A percentile compares a stretch with the other conserved stretches of the same genome.
Evolutionary conservation across 23 tunicate genomes (phyloP).

Genomic region (Trididemnum clinides): DNA sequence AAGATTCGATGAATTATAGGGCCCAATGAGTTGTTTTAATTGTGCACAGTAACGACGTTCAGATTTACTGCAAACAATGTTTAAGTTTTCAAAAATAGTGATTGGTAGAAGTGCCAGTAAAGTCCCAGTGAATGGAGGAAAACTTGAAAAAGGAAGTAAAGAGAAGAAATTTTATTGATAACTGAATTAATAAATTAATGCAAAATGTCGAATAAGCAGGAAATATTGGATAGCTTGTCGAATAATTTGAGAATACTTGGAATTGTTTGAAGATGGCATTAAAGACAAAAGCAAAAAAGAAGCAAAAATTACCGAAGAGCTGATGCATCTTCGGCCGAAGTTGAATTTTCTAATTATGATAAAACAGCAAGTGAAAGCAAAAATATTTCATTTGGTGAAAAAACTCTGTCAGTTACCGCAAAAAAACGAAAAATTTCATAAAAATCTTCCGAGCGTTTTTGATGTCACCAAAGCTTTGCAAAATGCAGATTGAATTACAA

Average conservation of each 20-base stretch:
- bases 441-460: background rate
- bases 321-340: background rate
- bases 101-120: too few relatives aligned
- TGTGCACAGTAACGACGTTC: too few relatives aligned
- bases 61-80: background rate
- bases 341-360: background rate
- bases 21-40: too few relatives aligned
- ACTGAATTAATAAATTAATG: background rate
- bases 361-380: background rate
- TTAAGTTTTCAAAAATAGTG: background rate
- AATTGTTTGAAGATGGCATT: background rate
- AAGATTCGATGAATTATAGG: too few relatives aligned
- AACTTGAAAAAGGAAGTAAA: background rate
- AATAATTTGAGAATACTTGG: background rate
- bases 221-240: too few relatives aligned
- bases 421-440: background rate
- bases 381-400: background rate
- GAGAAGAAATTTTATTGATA: background rate
- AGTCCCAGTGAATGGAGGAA: background rate
- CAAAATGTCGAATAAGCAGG: background rate
- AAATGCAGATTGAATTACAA: background rate
- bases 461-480: background rate
- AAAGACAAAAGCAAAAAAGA: background rate
- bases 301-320: background rate
- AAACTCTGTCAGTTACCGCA: background rate